Evolutionary conservation across 2,113 vertebrate species (phyloP), one percentile per base, ranked within the genome.

Genomic region (Sphyrna mokarran): DNA sequence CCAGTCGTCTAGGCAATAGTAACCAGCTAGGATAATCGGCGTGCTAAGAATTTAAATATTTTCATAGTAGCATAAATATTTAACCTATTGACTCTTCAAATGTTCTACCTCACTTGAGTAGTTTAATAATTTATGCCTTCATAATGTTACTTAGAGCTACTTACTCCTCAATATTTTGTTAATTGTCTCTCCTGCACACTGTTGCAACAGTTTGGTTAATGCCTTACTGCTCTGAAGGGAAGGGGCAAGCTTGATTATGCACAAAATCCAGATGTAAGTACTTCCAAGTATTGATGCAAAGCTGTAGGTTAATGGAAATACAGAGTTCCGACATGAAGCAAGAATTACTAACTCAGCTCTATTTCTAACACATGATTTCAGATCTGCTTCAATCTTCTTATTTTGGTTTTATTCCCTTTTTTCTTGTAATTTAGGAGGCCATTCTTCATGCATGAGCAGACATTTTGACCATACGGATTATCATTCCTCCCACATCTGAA

Each of bases 31-130:
- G 61, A 16, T 61, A 91, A 91, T 91, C 58, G 58, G 18, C 33
- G 22, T 93, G 89, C 16, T 61, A 93, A 93, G 29, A 91, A 37
- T n/a, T 93, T 66, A 66, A 66, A 93, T 93, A 43, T 93, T 93
- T 93, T 93, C 89, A 66, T 66, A 40, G 61, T 93, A 93, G 9
- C 61, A 93, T 66, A 93, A 93, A 93, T 93, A 93, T 93, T 93
- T 93, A 93, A 93, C 16, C 29, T n/a, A 58, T 63, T 91, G 89
- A 37, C 58, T 91, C 89, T 91, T 91, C 89, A 63, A 63, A 66
- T 91, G 33, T 91, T 63, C 26, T 66, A 66, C 58, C 89, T 91
- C 58, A 91, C 33, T 63, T n/a, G 58, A 66, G 61, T n/a, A 20
- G 61, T 66, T 93, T 66, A 66, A 93, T 93, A 66, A 37, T 66